Evolutionary conservation across 2,797 vertebrate genomes (phyloP).

Genomic region (Eidolon dupreanum): DNA sequence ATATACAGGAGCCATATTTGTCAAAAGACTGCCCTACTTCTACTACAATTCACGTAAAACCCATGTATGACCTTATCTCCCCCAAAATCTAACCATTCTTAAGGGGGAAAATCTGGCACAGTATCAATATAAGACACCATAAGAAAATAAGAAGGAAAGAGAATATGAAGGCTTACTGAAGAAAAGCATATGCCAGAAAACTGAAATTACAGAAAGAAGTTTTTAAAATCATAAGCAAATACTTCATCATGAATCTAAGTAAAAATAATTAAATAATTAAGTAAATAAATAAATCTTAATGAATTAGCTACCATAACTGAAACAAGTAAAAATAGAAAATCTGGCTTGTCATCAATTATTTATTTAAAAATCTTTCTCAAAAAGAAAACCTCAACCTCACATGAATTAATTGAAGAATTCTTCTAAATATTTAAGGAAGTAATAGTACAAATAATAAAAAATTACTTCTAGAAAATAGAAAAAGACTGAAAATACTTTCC

Average conservation of each 20-base stretch:
- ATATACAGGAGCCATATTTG: not conserved
- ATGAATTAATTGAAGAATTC: not conserved
- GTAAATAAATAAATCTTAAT: not conserved
- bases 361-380: not conserved
- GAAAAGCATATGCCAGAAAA: not conserved
- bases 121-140: not conserved
- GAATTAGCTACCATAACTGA: not conserved
- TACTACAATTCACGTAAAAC: not conserved
- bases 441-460: not conserved
- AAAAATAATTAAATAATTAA: not conserved
- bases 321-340: not conserved
- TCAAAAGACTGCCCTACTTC: not conserved
- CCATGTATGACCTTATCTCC: not conserved
- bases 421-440: conserved; percentile 4
- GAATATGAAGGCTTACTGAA: not conserved
- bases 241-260: not conserved
- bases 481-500: not conserved
- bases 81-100: not conserved
- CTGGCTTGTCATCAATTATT: not conserved
- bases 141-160: not conserved
- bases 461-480: not conserved
- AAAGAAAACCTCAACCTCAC: not conserved
- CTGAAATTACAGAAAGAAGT: not conserved
- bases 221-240: not conserved
- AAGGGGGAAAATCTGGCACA: not conserved